These are phyloP conservation scores for Autographa gamma DNA, from an alignment of 2,888 invertebrate species.

Conservation along the genomic window DNA sequence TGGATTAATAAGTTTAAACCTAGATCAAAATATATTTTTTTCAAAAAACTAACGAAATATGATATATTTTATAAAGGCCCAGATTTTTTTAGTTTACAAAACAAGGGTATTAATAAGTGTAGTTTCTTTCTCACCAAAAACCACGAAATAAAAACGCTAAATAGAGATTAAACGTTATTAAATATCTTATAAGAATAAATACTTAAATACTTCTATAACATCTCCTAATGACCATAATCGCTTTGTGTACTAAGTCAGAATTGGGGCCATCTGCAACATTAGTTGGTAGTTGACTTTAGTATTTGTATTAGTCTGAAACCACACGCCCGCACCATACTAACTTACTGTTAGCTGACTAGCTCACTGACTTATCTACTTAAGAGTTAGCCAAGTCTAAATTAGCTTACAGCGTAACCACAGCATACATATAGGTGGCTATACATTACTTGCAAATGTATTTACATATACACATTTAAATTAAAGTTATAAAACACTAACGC, in stretches of 20 bases:
- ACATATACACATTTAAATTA: too few species aligned
- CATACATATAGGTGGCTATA: constrained; percentile 25
- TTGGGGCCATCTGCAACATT: constrained; percentile 38
- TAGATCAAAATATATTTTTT: too few species aligned
- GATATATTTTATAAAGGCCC: too few species aligned
- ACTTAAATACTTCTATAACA: neutral
- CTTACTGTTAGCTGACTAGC: constrained; percentile 55
- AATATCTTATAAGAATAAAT: neutral
- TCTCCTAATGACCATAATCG: constrained; percentile 11
- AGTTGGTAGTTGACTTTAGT: constrained; percentile 45
- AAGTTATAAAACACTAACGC: too few species aligned
- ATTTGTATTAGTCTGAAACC: constrained; percentile 52
- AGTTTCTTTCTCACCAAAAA: constrained; percentile 28
- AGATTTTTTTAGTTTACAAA: too few species aligned
- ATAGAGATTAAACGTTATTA: too few species aligned
- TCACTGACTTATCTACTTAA: constrained; percentile 59
- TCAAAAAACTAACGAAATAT: too few species aligned
- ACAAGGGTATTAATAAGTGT: too few species aligned
- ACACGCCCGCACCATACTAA: constrained; percentile 47
- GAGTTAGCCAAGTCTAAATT: constrained; percentile 58
- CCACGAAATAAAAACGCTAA: too few species aligned
- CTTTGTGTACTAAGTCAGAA: constrained; percentile 16
- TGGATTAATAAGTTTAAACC: too few species aligned
- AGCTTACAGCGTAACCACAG: constrained; percentile 47
- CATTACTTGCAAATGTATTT: constrained; percentile 15